Evolutionary conservation across 92 coral and sea anemone genomes (phyloP), one percentile per base, ranked within the genome.

Genomic region (Actinostola sp.): DNA sequence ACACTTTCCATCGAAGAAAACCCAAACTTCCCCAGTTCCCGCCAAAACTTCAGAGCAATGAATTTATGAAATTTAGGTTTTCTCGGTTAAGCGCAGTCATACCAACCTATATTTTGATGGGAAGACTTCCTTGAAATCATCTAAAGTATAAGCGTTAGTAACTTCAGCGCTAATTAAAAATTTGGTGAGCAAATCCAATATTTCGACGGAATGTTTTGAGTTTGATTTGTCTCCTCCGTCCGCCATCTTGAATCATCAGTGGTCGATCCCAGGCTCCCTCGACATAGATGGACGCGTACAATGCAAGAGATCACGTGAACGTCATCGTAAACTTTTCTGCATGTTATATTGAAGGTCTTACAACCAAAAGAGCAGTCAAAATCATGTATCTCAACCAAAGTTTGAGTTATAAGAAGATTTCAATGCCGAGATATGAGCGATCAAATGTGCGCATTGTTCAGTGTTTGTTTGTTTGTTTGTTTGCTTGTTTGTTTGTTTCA

Each of bases 51-150:
- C 24, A 23, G 0, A 54, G 24, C n/a, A 14, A 33, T n/a, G 23
- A 35, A 13, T 2, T 10, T 8, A 34, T 25, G 9, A 63, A 32
- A 8, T 25, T n/a, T 36, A 0, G 8, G 68, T 41, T 0, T 73
- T n/a, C 31, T 11, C 12, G 14, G 14, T 7, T 50, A 20, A 11
- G 49, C 3, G 9, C 15, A 33, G 35, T 13, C 31, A 30, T 24
- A 46, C 94, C 66, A 26, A 89, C 94, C 88, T 81, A 39, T 76
- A 82, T 34, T 70, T 76, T 51, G 73, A 62, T 12, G 91, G 94
- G 77, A 89, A 89, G 0, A 78, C 50, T 32, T 68, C 80, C 57
- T 60, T 85, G 63, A 89, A 85, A 21, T 89, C 88, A 3, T 89
- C 91, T 17, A 85, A 53, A 25, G 88, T 77, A 54, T 85, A 80